Percentiles rank a stretch among this genome's conserved stretches.
phyloP scores from a whole-genome alignment of 2,797 vertebrate genomes.

The Gymnothorax reevesii region DNA sequence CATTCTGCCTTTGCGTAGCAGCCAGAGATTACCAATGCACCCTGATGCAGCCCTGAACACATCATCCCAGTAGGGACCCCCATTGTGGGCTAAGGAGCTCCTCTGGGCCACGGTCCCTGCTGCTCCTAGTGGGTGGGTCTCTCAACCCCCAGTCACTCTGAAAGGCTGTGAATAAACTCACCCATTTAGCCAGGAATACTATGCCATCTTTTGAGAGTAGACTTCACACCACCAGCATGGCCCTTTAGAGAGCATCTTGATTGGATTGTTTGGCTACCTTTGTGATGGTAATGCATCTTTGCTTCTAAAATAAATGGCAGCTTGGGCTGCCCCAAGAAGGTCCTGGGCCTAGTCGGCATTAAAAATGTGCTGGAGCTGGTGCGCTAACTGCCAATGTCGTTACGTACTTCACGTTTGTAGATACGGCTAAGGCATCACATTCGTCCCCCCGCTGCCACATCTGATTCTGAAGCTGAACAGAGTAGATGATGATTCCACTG shows the following conservation, averaged over 20 bases:
- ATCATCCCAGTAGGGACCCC: background rate
- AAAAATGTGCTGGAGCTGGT: background rate
- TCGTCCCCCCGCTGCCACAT: background rate
- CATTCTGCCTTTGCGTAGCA: background rate
- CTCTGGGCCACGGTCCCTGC: background rate
- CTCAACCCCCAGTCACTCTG: background rate
- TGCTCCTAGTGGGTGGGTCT: background rate
- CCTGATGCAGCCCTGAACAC: background rate
- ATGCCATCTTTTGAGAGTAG: background rate
- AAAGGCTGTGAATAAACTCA: background rate
- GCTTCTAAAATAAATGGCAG: background rate
- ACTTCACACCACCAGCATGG: background rate
- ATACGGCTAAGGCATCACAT: too few relatives aligned
- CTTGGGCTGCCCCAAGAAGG: background rate
- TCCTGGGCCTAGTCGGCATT: background rate
- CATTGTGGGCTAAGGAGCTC: background rate
- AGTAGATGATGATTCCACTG: background rate
- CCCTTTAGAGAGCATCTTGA: conserved; percentile 11
- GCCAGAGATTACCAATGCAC: background rate
- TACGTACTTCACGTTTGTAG: background rate
- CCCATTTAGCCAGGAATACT: conserved; percentile 12
- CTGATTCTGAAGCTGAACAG: too few relatives aligned
- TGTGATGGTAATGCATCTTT: conserved; percentile 17
- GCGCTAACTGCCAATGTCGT: background rate
- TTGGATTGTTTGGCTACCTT: background rate